Conservation (phyloP, 1,140 invertebrate species). For the Bombus waltoni region DNA sequence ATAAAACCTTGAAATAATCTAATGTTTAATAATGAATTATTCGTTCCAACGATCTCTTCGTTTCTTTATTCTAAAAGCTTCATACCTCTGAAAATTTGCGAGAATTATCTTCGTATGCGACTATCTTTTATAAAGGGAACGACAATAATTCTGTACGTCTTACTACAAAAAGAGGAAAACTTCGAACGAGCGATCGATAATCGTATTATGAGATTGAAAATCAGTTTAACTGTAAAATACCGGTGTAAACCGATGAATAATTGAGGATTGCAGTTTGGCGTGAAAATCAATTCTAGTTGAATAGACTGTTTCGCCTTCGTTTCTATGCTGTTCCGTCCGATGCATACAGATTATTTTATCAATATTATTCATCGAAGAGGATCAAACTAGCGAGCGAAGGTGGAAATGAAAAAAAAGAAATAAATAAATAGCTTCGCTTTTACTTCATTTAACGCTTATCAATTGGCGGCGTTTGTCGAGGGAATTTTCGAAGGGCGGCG, state of each 20-base stretch:
- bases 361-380: not conserved
- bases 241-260: not conserved
- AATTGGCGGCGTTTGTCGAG: not conserved
- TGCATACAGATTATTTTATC: conserved; percentile 20
- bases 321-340: not conserved
- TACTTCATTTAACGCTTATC: not conserved
- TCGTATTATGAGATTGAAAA: not conserved
- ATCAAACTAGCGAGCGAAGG: not conserved
- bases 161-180: not conserved
- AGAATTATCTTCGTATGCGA: not conserved
- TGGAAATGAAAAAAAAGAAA: not conserved
- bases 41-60: not conserved
- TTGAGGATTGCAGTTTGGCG: conserved; percentile 16
- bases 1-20: not conserved
- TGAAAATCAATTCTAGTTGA: conserved; percentile 23
- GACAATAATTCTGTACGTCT: not conserved
- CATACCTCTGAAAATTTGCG: no score
- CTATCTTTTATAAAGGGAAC: not conserved
- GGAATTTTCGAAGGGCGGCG: not conserved
- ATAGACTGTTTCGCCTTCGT: not conserved
- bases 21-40: not conserved
- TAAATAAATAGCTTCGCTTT: not conserved
- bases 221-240: not conserved
- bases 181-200: not conserved
- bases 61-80: not conserved